Base-by-base conservation (phyloP, 2,797 vertebrate genomes). In the Tenualosa thibaudeaui region DNA sequence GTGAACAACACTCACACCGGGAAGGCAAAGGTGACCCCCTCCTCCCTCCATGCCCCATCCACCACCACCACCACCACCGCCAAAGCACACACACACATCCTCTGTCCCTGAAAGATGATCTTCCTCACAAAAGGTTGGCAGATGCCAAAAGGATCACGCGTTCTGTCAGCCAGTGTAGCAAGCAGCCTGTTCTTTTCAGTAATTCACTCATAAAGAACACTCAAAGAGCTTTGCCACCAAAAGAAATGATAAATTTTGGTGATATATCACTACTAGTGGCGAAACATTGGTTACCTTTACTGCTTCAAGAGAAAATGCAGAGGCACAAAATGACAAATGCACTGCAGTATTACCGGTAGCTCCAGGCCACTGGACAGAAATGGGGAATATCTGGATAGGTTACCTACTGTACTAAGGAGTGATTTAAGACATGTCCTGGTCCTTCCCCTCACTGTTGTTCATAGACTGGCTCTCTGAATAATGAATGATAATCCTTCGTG, bases 1-100 rank as follows among this genome's bases (percentile, higher is more conserved):
- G 71, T 78, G 71, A 78, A 46, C 58, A 78, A 78, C 22, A 62
- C 71, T 78, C 37, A 78, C 26, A 19, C 15, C 17, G 19, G 19
- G 71, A 78, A 22, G 71, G 17, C 15, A 78, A 46, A 46, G 71
- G 68, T 75, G 71, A 78, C 71, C 71, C 37, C 68, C 15, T 12
- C 31, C 12, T 1, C 31, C 13, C 68, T 37, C 9, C 31, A 4
- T 3, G 50, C 50, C 24, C 24, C 62, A 40, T 4, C 68, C 68
- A 19, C 37, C 65, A 31, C 12, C 24, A 13, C 26, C 31, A 46
- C 46, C 7, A 8, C 46, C 46, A 8, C 46, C 46, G 46, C 46
- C 46, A 49, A 49, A 49, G 7, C 46, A 49, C 50, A 51, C 50
- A 51, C 50, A 51, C 50, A 51, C 50, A 51, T 8, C 50, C 8